Evolutionary conservation across 2,888 invertebrate genomes (phyloP), one percentile per base, ranked within the genome.

Genomic region (Hyposoter didymator): DNA sequence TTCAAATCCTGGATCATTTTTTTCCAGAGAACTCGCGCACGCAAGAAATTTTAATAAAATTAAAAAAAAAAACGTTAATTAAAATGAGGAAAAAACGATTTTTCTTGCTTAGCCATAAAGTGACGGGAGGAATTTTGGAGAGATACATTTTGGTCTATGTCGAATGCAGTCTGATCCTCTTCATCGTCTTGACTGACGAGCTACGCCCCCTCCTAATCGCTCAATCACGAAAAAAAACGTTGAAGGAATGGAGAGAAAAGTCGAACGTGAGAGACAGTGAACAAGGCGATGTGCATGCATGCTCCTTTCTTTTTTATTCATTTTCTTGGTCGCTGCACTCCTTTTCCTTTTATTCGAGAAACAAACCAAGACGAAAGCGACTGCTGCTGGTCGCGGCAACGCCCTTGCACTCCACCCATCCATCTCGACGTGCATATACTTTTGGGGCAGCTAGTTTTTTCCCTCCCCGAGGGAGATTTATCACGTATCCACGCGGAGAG

Each of bases 341-440:
- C 52, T 67, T 80, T 78, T 52, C 35, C 76, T 76, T 74, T 83
- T 64, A 64, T 64, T 75, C 73, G 74, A 78, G 78, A 81, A 81
- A 81, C 80, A 83, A 81, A 78, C 85, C 66, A 67, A 78, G 73
- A 83, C 64, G 87, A 82, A 85, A 72, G 64, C 84, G 84, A 84
- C 82, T 84, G 89, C 82, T 84, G 89, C 82, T 84, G 88, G 88
- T 87, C 88, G 90, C 84, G 90, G 91, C 88, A 89, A 91, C 92
- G 92, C 92, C 92, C 91, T 91, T 89, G 87, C 89, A 91, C 91
- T 93, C 91, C 90, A 91, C 90, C 91, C 93, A 93, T 93, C 91
- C 91, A 92, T 93, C 92, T 92, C 91, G 88, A 87, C 89, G 87
- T 90, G 91, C 91, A 92, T 91, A 93, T 91, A 90, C 91, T 90